phyloP scores from a whole-genome alignment of 2,888 invertebrate genomes.

The Chalcis sispes region DNA sequence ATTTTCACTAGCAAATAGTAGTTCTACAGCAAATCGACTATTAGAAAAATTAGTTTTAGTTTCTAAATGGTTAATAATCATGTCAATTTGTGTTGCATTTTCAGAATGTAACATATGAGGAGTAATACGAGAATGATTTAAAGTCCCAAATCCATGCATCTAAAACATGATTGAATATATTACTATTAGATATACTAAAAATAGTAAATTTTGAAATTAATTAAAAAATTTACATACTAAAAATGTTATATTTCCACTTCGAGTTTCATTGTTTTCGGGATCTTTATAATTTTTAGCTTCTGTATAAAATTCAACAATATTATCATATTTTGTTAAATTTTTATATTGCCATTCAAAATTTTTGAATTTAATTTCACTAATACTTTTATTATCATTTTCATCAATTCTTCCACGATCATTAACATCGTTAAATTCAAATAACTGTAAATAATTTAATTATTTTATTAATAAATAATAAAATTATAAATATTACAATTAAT shows the following conservation, averaged over 20 bases:
- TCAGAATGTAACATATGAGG: conserved; percentile 83
- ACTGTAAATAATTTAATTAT: conserved; percentile 72
- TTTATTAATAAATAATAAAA: conserved; percentile 26
- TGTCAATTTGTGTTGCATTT: conserved; percentile 82
- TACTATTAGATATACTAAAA: neutral
- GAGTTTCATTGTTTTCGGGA: conserved; percentile 65
- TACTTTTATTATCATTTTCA: conserved; percentile 67
- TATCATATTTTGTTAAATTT: conserved; percentile 71
- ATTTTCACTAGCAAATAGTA: conserved; percentile 78
- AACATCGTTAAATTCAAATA: conserved; percentile 80
- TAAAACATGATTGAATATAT: conserved; percentile 66
- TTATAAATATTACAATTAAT: conserved; percentile 1
- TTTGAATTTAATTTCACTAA: conserved; percentile 71
- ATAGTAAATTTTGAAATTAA: conserved; percentile 63
- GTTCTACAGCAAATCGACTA: conserved; percentile 81
- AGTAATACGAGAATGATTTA: conserved; percentile 77
- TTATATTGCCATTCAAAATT: conserved; percentile 74
- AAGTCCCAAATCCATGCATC: conserved; percentile 78
- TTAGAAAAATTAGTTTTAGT: conserved; percentile 76
- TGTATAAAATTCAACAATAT: conserved; percentile 72
- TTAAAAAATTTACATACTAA: conserved; percentile 61
- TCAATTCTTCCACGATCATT: conserved; percentile 77
- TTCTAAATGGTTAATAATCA: conserved; percentile 79
- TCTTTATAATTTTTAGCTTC: conserved; percentile 67
- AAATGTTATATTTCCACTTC: conserved; percentile 70